These are phyloP conservation scores for Celastrina argiolus DNA, from an alignment of 2,888 invertebrate genomes.

Conservation along the genomic window DNA sequence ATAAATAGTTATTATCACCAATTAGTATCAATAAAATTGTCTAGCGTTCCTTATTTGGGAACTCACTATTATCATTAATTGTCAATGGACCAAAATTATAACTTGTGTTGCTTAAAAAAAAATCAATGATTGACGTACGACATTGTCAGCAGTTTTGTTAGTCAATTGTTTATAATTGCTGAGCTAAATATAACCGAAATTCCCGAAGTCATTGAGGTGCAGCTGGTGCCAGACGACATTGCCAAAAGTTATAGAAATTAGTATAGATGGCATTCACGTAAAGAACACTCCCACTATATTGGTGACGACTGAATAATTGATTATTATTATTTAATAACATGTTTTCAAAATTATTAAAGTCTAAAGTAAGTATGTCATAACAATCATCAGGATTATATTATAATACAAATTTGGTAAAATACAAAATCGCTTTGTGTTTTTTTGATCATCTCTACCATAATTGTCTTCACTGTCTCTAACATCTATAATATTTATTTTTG, in stretches of 20 bases:
- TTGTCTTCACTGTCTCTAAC: too few species aligned
- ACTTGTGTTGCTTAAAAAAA: too few species aligned
- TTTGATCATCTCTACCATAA: too few species aligned
- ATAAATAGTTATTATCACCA: too few species aligned
- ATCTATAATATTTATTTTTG: too few species aligned
- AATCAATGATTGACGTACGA: slow-evolving; percentile 14
- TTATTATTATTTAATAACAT: background rate
- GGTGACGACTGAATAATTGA: background rate
- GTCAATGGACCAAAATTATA: too few species aligned
- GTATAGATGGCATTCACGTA: slow-evolving; percentile 25
- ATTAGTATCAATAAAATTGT: too few species aligned
- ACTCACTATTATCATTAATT: too few species aligned
- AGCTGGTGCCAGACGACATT: slow-evolving; percentile 22
- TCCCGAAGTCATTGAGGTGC: background rate
- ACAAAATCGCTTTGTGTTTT: too few species aligned
- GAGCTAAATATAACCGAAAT: slow-evolving; percentile 10
- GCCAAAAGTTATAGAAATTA: slow-evolving; percentile 19
- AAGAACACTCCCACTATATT: slow-evolving; percentile 26
- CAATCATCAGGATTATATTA: background rate
- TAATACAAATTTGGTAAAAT: background rate
- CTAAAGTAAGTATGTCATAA: background rate
- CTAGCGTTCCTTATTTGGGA: too few species aligned
- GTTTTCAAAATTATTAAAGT: background rate
- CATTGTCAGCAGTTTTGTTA: background rate
- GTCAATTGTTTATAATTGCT: background rate